Conservation (phyloP, 2,113 vertebrate species). For the Prietella phreatophila region DNA sequence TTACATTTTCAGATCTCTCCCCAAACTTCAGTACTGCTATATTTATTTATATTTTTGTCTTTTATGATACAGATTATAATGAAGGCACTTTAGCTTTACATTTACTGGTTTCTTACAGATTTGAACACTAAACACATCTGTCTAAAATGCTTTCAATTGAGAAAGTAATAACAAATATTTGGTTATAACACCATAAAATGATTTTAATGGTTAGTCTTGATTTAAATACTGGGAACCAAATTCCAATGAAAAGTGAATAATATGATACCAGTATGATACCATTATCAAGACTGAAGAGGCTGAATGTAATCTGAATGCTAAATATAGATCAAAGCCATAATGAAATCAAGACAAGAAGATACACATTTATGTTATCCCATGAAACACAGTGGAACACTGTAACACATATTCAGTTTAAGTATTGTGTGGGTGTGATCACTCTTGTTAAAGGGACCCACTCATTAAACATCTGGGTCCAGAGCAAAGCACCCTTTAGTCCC, state of each 20-base stretch:
- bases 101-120: too few species aligned
- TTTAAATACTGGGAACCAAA: neutral
- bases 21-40: neutral
- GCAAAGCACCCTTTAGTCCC: slow-evolving; percentile 15
- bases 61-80: neutral
- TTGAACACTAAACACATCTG: neutral
- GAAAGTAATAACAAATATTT: neutral
- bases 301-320: neutral
- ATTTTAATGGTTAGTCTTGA: neutral
- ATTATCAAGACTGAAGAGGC: neutral
- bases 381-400: neutral
- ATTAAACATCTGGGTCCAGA: slow-evolving; percentile 40
- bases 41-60: too few species aligned
- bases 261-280: neutral
- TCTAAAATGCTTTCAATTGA: neutral
- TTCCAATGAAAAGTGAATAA: neutral
- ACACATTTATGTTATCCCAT: neutral
- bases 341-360: neutral
- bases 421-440: neutral
- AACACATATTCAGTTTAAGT: neutral
- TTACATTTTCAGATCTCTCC: neutral
- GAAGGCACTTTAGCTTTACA: neutral
- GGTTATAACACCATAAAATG: neutral
- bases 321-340: neutral
- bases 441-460: slow-evolving; percentile 1